phyloP scores from a whole-genome alignment of 2,113 vertebrate species.

The Sisor rabdophorus region DNA sequence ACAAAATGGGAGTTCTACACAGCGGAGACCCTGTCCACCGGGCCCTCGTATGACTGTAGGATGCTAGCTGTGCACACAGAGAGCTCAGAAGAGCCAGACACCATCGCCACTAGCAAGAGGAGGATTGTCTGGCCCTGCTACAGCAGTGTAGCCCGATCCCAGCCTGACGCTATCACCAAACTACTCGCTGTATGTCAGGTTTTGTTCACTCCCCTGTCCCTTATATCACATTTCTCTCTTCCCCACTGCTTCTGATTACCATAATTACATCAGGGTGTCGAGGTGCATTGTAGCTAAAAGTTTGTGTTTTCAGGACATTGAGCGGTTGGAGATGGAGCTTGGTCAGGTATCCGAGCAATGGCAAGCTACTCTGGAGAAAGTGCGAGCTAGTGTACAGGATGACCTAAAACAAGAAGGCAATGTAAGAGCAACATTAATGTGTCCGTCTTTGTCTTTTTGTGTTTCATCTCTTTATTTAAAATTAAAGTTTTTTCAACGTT shows the following conservation, averaged over 20 bases:
- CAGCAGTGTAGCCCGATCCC: constrained; percentile 78
- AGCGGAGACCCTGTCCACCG: constrained; percentile 87
- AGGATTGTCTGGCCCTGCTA: constrained; percentile 96
- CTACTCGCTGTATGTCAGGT: constrained; percentile 80
- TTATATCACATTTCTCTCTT: neutral
- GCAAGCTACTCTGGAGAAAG: constrained; percentile 86
- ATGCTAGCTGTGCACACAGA: constrained; percentile 70
- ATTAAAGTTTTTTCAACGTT: neutral
- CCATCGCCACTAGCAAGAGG: constrained; percentile 74
- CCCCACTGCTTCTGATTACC: too few species aligned
- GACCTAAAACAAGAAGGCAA: constrained; percentile 78
- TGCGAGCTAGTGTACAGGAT: constrained; percentile 82
- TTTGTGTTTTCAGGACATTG: constrained; percentile 81
- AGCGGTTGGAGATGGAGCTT: constrained; percentile 84
- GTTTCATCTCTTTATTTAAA: neutral
- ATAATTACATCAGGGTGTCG: too few species aligned
- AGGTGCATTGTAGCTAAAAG: neutral
- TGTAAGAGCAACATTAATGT: constrained; percentile 61
- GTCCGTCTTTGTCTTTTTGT: neutral
- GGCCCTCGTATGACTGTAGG: constrained; percentile 89
- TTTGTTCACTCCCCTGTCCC: neutral
- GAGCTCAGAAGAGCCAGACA: constrained; percentile 71
- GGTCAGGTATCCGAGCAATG: constrained; percentile 86
- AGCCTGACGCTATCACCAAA: constrained; percentile 89
- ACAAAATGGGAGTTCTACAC: constrained; percentile 93